Percentiles rank a stretch among this genome's conserved stretches.
Evolutionary conservation across 1,140 invertebrate species (phyloP).

Genomic region (Lepidurus arcticus): DNA sequence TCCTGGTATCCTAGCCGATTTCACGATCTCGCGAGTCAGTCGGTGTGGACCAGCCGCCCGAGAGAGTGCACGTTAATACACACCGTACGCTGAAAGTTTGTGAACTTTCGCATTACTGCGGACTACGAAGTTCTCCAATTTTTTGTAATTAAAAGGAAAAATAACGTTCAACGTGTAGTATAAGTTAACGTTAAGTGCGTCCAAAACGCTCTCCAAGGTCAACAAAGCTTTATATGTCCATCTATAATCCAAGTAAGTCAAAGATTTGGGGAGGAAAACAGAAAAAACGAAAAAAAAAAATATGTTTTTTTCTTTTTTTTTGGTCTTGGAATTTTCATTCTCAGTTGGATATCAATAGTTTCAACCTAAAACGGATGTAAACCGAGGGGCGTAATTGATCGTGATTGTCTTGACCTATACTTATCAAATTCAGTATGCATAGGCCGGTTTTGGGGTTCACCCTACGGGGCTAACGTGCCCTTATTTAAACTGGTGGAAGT

Average conservation of each 20-base stretch:
- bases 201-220: neutral
- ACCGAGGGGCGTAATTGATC: constrained; percentile 1
- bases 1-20: constrained; percentile 17
- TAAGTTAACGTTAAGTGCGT: neutral
- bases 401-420: constrained; percentile 14
- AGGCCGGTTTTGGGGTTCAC: neutral
- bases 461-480: constrained; percentile 9
- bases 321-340: too few species aligned
- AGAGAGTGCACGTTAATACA: neutral
- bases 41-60: constrained; percentile 7
- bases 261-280: too few species aligned
- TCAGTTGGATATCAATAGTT: too few species aligned
- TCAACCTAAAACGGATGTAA: neutral
- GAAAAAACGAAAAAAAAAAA: too few species aligned
- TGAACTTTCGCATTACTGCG: too few species aligned
- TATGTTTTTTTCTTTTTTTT: too few species aligned
- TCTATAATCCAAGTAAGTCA: too few species aligned
- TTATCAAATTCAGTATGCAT: neutral
- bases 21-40: neutral
- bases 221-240: too few species aligned
- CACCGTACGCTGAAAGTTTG: too few species aligned
- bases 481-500: neutral
- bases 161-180: neutral
- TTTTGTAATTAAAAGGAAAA: neutral
- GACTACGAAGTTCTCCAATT: too few species aligned